Evolutionary conservation across 64 coral and sea anemone species (phyloP).

Genomic region (Actinia tenebrosa): DNA sequence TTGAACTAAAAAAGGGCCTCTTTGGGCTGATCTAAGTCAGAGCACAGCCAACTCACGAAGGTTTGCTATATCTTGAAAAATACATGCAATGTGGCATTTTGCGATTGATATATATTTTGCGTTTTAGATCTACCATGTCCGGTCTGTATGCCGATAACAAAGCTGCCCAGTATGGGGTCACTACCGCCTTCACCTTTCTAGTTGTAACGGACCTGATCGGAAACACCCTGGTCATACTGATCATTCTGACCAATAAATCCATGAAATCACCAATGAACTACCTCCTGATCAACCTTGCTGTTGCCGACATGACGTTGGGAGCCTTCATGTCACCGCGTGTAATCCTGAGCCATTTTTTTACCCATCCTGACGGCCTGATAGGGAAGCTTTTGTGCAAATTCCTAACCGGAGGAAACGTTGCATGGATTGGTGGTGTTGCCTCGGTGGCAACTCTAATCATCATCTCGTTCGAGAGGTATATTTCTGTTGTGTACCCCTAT

Average conservation of each 20-base stretch:
- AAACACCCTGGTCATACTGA: constrained; percentile 6
- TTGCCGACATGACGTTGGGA: background rate
- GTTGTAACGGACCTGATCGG: background rate
- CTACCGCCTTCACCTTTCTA: background rate
- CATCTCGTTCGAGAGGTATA: background rate
- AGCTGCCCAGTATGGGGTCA: background rate
- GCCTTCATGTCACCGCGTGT: background rate
- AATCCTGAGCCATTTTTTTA: background rate
- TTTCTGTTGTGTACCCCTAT: background rate
- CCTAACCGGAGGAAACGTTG: background rate
- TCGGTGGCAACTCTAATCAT: background rate
- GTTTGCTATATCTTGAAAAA: no score
- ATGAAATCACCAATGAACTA: constrained; percentile 12
- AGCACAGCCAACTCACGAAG: no score
- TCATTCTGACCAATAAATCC: constrained; percentile 1
- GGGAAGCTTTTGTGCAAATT: background rate
- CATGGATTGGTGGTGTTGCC: background rate
- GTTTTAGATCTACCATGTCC: background rate
- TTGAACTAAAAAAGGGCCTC: no score
- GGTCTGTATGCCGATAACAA: background rate
- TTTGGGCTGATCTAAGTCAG: no score
- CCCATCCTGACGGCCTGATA: background rate
- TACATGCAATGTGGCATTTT: no score
- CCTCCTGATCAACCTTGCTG: constrained; percentile 9
- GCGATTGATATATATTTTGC: no score